These are phyloP conservation scores for Acronicta alni DNA, from an alignment of 2,888 invertebrate genomes.

Conservation along the genomic window DNA sequence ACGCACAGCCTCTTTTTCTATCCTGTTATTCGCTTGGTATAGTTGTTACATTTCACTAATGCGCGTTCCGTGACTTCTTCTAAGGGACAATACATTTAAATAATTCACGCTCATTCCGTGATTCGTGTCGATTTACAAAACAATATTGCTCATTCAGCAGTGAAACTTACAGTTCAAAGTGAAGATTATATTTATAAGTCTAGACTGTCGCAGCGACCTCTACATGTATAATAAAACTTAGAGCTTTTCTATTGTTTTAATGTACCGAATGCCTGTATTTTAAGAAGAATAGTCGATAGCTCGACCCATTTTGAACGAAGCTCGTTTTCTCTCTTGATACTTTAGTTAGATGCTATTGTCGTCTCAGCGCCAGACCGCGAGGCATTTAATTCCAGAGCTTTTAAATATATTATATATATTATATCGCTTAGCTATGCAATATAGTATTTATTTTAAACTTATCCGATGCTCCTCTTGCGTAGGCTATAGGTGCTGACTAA, in stretches of 20 bases:
- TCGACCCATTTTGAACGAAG: constrained; percentile 1
- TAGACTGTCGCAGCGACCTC: too few relatives aligned
- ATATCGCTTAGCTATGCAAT: background rate
- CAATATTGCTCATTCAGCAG: background rate
- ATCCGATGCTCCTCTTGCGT: too few relatives aligned
- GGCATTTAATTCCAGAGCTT: constrained; percentile 3
- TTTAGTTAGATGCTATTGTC: background rate
- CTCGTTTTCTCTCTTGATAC: constrained; percentile 7
- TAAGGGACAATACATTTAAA: too few relatives aligned
- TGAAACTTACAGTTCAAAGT: background rate
- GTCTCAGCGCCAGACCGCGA: background rate
- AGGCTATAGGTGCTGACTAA: too few relatives aligned
- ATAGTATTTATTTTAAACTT: background rate
- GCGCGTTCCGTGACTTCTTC: too few relatives aligned
- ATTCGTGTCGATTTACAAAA: background rate
- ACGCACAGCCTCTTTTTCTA: too few relatives aligned
- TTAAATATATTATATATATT: background rate
- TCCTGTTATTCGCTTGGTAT: too few relatives aligned
- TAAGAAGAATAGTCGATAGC: constrained; percentile 11
- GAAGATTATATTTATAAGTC: too few relatives aligned
- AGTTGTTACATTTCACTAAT: too few relatives aligned
- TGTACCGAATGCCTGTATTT: background rate
- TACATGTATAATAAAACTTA: background rate
- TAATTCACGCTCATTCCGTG: too few relatives aligned
- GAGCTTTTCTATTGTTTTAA: background rate